Percentiles rank a stretch among this genome's conserved stretches.
Conservation (phyloP, 1,140 invertebrate genomes). For the Drosophila guanche region DNA sequence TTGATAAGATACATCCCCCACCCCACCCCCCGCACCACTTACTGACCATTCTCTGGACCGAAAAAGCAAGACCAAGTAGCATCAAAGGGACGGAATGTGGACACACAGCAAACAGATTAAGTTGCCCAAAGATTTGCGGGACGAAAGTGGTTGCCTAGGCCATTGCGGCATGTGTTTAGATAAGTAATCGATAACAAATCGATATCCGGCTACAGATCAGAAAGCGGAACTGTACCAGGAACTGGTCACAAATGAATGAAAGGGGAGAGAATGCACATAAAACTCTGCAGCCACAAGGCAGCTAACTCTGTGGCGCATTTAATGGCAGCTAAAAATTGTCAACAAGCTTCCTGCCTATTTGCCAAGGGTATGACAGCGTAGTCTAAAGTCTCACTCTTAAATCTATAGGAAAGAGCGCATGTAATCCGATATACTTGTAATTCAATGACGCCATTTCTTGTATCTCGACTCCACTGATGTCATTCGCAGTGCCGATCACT, state of each 20-base stretch:
- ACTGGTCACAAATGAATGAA: too few species aligned
- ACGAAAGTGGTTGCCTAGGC: neutral
- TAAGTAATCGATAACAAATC: neutral
- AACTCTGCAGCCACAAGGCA: too few species aligned
- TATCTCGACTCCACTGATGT: neutral
- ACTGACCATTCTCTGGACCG: too few species aligned
- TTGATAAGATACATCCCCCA: slow-evolving; percentile 28
- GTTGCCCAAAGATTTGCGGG: slow-evolving; percentile 2
- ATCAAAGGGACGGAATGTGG: neutral
- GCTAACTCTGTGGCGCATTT: too few species aligned
- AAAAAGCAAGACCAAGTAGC: neutral
- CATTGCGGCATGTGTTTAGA: too few species aligned
- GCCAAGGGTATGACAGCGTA: too few species aligned
- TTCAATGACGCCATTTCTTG: neutral
- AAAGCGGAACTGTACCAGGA: too few species aligned
- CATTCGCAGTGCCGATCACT: slow-evolving; percentile 21
- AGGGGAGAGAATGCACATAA: too few species aligned
- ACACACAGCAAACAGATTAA: slow-evolving; percentile 10
- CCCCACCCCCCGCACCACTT: neutral
- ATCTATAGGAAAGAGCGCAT: neutral
- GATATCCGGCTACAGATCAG: neutral
- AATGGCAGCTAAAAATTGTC: too few species aligned
- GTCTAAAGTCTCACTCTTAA: neutral
- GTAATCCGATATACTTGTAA: slow-evolving; percentile 1
- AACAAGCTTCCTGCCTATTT: too few species aligned